Base-by-base conservation (phyloP, 2,888 invertebrate genomes). In the Catocala nupta region DNA sequence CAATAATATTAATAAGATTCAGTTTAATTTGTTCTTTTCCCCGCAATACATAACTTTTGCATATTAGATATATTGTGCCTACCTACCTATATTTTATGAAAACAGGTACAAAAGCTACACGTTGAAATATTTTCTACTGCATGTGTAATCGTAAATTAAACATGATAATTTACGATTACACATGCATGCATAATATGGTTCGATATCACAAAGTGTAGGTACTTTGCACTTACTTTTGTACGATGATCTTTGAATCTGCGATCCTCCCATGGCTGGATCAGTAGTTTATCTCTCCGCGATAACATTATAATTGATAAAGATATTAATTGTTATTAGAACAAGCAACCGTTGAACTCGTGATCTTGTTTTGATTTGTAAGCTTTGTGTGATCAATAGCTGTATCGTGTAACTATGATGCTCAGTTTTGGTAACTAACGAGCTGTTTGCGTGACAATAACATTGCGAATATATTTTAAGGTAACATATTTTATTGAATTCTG, bases 231-330 rank as follows among this genome's bases (percentile, higher is more conserved):
- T 84, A 96, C 96, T 92, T 97, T 97, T 70, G 93, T 90, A 59
- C 96, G 92, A 81, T 97, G 97, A 78, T 96, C 95, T 75, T 95
- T 95, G 86, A 95, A 97, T 66, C 96, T 93, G 71, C 96, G 92
- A 53, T 96, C 95, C 80, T 96, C 95, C 96, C 96, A 97, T 0
- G 97, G 97, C 71, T 95, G 95, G 59, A 95, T 93, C 57, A 97
- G 90, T 57, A 97, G 90, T 85, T 97, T 96, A 80, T 97, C 97
- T 76, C 96, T 92, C 65, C 96, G 94, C 7, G 97, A 96, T 81
- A 97, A 91, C 97, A 97, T 86, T 59, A 11, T 76, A 54, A 65
- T 8, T 51, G 53, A 60, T 48, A 63, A 57, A 59, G 59, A 52
- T 57, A 59, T 12, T 45, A 13, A 9, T 34, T 12, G 45, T 45